Percentiles rank a stretch among this genome's conserved stretches.
These are phyloP conservation scores for Athalia cordata DNA, from an alignment of 2,888 invertebrate species.

Conservation along the genomic window DNA sequence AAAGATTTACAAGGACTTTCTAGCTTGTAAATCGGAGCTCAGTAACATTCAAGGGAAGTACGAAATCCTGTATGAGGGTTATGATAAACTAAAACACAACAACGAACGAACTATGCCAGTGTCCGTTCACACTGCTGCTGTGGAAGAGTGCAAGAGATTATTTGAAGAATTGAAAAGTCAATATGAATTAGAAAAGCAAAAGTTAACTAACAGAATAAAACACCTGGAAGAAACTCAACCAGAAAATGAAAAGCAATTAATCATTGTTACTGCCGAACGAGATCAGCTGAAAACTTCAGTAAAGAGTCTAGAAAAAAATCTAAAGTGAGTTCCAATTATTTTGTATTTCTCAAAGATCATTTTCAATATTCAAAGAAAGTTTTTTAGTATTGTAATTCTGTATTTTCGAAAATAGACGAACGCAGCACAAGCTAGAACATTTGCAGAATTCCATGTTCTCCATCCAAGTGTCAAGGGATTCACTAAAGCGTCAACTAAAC, in stretches of 20 bases:
- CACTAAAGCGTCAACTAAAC: conserved; percentile 75
- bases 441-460: conserved; percentile 73
- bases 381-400: conserved; percentile 39
- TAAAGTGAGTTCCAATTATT: conserved; percentile 72
- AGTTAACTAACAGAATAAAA: conserved; percentile 76
- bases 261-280: conserved; percentile 72
- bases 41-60: conserved; percentile 78
- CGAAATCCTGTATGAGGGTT: conserved; percentile 76
- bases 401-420: conserved; percentile 66
- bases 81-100: conserved; percentile 76
- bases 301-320: conserved; percentile 76
- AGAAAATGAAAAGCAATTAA: conserved; percentile 75
- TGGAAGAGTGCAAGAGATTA: conserved; percentile 85
- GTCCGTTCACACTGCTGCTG: conserved; percentile 79
- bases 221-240: conserved; percentile 73
- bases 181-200: conserved; percentile 82
- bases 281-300: conserved; percentile 75
- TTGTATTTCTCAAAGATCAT: conserved; percentile 18
- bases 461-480: conserved; percentile 74
- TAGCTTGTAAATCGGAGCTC: conserved; percentile 77
- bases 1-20: conserved; percentile 79
- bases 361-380: background rate
- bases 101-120: conserved; percentile 78
- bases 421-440: conserved; percentile 73
- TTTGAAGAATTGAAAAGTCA: conserved; percentile 85